A percentile compares a stretch with the other conserved stretches of the same genome.
Conservation (phyloP, 64 coral and sea anemone species). For the Pachyseris speciosa region DNA sequence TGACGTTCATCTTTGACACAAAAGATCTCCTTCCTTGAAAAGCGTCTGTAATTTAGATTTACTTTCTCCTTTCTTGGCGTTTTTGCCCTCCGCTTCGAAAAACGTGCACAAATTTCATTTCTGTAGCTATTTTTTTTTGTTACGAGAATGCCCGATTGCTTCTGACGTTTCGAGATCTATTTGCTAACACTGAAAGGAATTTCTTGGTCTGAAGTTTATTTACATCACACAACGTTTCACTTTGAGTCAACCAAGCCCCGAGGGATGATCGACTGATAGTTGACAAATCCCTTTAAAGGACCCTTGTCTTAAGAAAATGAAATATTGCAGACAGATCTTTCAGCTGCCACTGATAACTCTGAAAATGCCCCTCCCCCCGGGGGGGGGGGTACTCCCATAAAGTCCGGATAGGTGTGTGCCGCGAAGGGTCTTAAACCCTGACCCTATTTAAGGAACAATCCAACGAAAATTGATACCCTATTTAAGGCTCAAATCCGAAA, state of each 20-base stretch:
- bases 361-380: background rate
- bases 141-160: background rate
- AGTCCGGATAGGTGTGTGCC: no score
- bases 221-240: background rate
- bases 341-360: background rate
- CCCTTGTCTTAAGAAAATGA: background rate
- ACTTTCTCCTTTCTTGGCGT: background rate
- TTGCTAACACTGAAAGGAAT: background rate
- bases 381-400: no score
- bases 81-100: background rate
- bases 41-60: background rate
- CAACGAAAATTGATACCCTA: no score
- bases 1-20: background rate
- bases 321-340: constrained; percentile 4
- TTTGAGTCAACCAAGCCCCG: background rate
- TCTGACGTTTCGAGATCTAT: background rate
- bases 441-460: no score
- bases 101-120: background rate
- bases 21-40: background rate
- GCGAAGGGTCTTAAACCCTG: no score
- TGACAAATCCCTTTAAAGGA: background rate
- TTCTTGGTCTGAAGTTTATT: background rate
- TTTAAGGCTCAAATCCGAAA: no score
- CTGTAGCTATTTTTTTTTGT: background rate
- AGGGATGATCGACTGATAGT: background rate